Evolutionary conservation across 2,888 invertebrate species (phyloP).

Genomic region (Drosophila differens): DNA sequence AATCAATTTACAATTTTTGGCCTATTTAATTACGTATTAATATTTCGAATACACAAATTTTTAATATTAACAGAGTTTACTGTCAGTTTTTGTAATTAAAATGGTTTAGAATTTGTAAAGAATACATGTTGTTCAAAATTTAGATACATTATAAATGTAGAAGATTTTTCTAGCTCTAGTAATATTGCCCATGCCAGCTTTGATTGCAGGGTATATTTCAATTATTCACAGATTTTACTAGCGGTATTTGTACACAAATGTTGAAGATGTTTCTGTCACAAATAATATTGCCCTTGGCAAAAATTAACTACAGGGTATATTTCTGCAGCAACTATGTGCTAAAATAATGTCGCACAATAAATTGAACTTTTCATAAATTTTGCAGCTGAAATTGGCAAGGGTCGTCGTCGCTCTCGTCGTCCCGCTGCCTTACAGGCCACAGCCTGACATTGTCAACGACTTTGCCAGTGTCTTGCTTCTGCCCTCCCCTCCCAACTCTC

Average conservation of each 20-base stretch:
- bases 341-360: slow-evolving; percentile 75
- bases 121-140: not conserved
- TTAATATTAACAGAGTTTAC: not conserved
- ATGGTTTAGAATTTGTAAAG: not conserved
- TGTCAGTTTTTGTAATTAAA: not conserved
- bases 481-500: not conserved
- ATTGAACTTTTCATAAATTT: slow-evolving; percentile 81
- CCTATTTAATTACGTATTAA: not conserved
- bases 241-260: not conserved
- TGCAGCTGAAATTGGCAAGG: slow-evolving; percentile 73
- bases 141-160: not conserved
- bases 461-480: slow-evolving; percentile 50
- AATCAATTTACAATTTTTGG: not conserved
- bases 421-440: slow-evolving; percentile 26
- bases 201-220: not conserved
- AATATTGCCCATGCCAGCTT: not conserved
- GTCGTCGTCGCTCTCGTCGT: slow-evolving; percentile 28
- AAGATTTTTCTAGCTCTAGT: not conserved
- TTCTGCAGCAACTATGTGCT: slow-evolving; percentile 60
- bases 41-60: not conserved
- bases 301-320: slow-evolving; percentile 11
- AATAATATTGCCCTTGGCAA: not conserved
- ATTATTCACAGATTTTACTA: not conserved
- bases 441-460: slow-evolving; percentile 73
- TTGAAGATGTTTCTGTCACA: not conserved